A percentile compares a stretch with the other conserved stretches of the same genome.
Conservation (phyloP, 2,797 vertebrate genomes). For the Galaxias olidus region DNA sequence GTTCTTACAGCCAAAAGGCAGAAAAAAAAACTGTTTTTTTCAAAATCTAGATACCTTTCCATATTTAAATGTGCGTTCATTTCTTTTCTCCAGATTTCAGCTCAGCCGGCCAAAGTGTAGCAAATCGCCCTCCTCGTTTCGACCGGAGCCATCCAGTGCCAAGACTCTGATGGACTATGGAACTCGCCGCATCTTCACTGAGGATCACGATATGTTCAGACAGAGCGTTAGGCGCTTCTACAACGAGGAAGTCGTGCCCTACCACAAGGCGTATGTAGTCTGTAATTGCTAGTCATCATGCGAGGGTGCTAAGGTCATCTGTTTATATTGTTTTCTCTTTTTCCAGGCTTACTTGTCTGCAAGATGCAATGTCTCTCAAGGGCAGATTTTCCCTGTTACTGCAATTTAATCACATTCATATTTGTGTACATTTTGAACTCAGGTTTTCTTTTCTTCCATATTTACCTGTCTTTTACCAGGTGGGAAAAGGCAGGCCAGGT, state of each 20-base stretch:
- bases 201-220: slow-evolving; percentile 90
- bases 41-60: too few relatives aligned
- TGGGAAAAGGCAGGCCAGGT: slow-evolving; percentile 95
- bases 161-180: slow-evolving; percentile 86
- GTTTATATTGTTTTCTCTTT: too few relatives aligned
- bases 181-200: slow-evolving; percentile 85
- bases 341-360: too few relatives aligned
- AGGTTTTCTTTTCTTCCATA: background rate
- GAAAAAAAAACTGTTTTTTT: too few relatives aligned
- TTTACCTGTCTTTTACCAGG: slow-evolving; percentile 55
- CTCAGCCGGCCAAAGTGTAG: too few relatives aligned
- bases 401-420: too few relatives aligned
- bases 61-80: too few relatives aligned
- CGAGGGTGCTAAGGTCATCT: too few relatives aligned
- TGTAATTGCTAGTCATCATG: background rate
- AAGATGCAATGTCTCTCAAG: too few relatives aligned
- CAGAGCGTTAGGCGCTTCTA: slow-evolving; percentile 87
- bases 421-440: background rate
- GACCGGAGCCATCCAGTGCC: slow-evolving; percentile 81
- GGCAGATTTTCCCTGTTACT: too few relatives aligned
- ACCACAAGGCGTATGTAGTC: slow-evolving; percentile 84
- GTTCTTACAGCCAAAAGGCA: too few relatives aligned
- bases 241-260: slow-evolving; percentile 85
- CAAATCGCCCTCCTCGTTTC: slow-evolving; percentile 39
- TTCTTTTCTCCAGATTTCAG: too few relatives aligned